These are phyloP conservation scores for Drosophila repletoides DNA, from an alignment of 1,140 invertebrate species.

Conservation along the genomic window DNA sequence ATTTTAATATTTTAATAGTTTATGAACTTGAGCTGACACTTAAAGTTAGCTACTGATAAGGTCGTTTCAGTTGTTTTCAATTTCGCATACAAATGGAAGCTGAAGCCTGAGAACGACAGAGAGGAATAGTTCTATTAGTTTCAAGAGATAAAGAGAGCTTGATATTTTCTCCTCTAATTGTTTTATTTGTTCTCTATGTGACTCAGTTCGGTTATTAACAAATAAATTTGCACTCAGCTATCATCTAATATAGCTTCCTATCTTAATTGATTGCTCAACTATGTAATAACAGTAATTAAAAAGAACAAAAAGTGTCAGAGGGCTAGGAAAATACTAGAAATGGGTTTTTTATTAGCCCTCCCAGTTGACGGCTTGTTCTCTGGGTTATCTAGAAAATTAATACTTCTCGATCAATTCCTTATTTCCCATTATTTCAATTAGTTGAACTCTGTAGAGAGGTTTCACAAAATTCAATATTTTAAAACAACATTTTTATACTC, in stretches of 20 bases:
- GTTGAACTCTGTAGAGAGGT: no score
- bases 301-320: conserved; percentile 11
- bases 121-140: no score
- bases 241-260: conserved; percentile 24
- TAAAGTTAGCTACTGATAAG: conserved; percentile 21
- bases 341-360: no score
- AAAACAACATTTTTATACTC: no score
- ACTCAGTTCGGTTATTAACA: conserved; percentile 17
- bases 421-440: no score
- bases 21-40: conserved; percentile 7
- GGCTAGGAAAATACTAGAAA: neutral
- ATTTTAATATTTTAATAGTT: conserved; percentile 8
- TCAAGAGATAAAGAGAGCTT: neutral
- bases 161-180: neutral
- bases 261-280: conserved; percentile 8
- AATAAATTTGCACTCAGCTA: conserved; percentile 14
- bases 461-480: no score
- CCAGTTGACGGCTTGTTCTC: no score
- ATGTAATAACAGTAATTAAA: conserved; percentile 29
- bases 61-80: conserved; percentile 4
- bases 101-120: neutral
- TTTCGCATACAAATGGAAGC: conserved; percentile 13
- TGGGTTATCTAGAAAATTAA: no score
- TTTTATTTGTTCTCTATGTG: neutral
- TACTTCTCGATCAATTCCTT: no score